These are phyloP conservation scores for Madoqua kirkii DNA, from an alignment of 2,113 vertebrate genomes.

Conservation along the genomic window DNA sequence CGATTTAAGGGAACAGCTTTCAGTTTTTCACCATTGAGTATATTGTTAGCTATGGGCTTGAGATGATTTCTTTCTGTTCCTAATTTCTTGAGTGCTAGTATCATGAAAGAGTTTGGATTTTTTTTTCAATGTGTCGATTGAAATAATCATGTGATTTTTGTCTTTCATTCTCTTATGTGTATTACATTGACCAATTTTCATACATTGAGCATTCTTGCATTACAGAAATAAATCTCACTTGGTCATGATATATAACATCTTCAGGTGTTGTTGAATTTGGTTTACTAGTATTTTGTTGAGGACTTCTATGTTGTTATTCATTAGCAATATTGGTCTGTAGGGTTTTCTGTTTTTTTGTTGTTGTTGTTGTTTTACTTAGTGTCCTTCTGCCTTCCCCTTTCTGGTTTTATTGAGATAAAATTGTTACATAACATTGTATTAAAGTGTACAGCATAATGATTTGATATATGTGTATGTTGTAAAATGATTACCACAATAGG, in stretches of 20 bases:
- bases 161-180: not conserved
- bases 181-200: not conserved
- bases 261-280: not conserved
- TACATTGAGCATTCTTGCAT: not conserved
- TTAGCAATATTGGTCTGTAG: not conserved
- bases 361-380: not conserved
- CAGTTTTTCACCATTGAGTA: not conserved
- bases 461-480: not conserved
- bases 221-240: not conserved
- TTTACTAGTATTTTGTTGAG: not conserved
- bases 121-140: not conserved
- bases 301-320: not conserved
- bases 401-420: not conserved
- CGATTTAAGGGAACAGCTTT: not conserved
- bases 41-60: not conserved
- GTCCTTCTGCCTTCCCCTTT: too few species aligned
- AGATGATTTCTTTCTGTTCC: not conserved
- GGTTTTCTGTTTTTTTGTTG: not conserved
- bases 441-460: not conserved
- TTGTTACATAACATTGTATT: not conserved
- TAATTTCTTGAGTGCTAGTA: not conserved
- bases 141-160: not conserved
- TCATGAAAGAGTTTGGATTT: not conserved
- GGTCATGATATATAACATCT: not conserved
- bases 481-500: not conserved